These are phyloP conservation scores for Hemiprocne comata DNA, from an alignment of 2,113 vertebrate genomes.

Conservation along the genomic window DNA sequence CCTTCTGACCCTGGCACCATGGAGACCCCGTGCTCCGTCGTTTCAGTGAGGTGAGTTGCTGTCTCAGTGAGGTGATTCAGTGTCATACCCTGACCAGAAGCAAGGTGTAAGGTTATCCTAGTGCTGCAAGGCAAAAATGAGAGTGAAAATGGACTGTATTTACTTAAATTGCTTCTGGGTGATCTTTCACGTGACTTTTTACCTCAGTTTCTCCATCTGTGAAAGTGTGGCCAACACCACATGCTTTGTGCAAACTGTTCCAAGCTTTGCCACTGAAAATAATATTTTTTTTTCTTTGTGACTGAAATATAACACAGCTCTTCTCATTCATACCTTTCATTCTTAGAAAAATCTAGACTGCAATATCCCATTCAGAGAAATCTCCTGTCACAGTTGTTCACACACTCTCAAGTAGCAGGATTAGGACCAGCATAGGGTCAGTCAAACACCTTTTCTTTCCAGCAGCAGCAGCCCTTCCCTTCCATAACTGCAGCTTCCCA, in stretches of 20 bases:
- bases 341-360: background rate
- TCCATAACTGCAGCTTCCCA: background rate
- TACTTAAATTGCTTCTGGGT: background rate
- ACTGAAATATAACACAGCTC: background rate
- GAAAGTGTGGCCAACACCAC: background rate
- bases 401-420: background rate
- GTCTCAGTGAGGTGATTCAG: background rate
- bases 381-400: background rate
- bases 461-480: background rate
- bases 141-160: background rate
- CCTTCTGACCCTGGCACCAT: background rate
- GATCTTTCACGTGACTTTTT: background rate
- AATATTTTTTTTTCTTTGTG: background rate
- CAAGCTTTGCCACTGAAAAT: background rate
- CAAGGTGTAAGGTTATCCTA: background rate
- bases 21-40: background rate
- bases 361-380: background rate
- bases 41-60: background rate
- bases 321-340: background rate
- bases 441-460: background rate
- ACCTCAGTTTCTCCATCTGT: background rate
- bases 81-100: background rate
- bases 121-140: background rate
- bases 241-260: background rate
- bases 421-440: background rate